A percentile compares a stretch with the other conserved stretches of the same genome.
Evolutionary conservation across 2,797 vertebrate genomes (phyloP).

Genomic region (Catharus ustulatus): DNA sequence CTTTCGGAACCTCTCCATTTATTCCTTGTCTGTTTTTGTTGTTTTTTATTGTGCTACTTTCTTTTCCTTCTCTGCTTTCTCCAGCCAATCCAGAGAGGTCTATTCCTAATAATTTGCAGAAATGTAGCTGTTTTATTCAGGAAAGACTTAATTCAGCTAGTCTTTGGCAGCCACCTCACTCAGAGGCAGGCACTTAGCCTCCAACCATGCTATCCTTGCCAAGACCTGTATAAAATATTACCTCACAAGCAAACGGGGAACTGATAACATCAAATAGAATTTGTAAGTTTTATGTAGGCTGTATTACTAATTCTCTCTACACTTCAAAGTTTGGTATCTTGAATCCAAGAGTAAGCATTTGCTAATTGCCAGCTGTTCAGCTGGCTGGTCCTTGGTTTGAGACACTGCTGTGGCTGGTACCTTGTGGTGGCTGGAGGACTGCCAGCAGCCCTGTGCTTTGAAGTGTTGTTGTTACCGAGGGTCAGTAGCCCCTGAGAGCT

Average conservation of each 20-base stretch:
- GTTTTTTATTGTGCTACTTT: not conserved
- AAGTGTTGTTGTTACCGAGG: not conserved
- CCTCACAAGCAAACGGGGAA: not conserved
- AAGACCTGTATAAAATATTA: slow-evolving; percentile 15
- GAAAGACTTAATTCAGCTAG: not conserved
- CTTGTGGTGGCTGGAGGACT: not conserved
- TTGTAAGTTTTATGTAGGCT: not conserved
- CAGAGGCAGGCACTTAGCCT: not conserved
- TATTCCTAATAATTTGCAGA: not conserved
- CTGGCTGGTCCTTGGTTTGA: not conserved
- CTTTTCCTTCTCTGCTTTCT: not conserved
- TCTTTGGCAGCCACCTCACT: not conserved
- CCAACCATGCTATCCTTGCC: not conserved
- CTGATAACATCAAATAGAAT: slow-evolving; percentile 16
- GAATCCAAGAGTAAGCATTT: not conserved
- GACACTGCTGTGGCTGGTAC: not conserved
- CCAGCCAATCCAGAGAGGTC: not conserved
- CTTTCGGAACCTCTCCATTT: not conserved
- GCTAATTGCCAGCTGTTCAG: not conserved
- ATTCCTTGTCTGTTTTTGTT: not conserved
- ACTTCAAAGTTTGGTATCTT: not conserved
- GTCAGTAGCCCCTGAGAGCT: not conserved
- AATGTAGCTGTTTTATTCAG: not conserved
- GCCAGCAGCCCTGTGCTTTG: not conserved
- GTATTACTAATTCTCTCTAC: not conserved